A percentile compares a stretch with the other conserved stretches of the same genome.
These are phyloP conservation scores for Melolontha melolontha DNA, from an alignment of 2,888 invertebrate species.

Conservation along the genomic window DNA sequence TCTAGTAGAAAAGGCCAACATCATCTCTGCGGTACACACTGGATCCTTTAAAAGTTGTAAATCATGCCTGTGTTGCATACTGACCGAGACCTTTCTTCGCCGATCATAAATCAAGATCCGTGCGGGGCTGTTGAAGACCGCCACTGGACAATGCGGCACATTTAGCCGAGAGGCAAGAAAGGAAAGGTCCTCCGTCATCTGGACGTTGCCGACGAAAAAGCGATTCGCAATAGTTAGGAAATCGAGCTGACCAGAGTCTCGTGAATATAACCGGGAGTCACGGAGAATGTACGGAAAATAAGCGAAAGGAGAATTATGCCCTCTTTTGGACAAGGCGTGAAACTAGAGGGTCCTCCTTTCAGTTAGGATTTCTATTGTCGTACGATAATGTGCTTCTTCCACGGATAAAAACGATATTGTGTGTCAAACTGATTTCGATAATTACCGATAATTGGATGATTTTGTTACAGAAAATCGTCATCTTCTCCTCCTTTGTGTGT, in stretches of 20 bases:
- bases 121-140: constrained; percentile 61
- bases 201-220: constrained; percentile 38
- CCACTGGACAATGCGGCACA: constrained; percentile 62
- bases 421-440: constrained; percentile 18
- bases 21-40: constrained; percentile 35
- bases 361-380: constrained; percentile 36
- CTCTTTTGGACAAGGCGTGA: constrained; percentile 55
- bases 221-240: constrained; percentile 28
- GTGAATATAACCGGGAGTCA: neutral
- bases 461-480: neutral
- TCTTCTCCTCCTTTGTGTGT: neutral
- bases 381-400: constrained; percentile 6
- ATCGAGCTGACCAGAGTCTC: constrained; percentile 9
- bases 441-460: constrained; percentile 28
- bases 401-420: constrained; percentile 18
- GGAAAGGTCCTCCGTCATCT: constrained; percentile 46
- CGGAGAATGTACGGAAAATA: neutral
- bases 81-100: constrained; percentile 36
- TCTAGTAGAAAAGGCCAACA: constrained; percentile 45
- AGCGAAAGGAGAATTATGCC: constrained; percentile 48
- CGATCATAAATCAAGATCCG: constrained; percentile 59
- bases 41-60: constrained; percentile 53
- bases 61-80: constrained; percentile 54
- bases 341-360: constrained; percentile 53
- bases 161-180: constrained; percentile 47